Evolutionary conservation across 2,113 vertebrate species (phyloP).

Genomic region (Mystacornis crossleyi): DNA sequence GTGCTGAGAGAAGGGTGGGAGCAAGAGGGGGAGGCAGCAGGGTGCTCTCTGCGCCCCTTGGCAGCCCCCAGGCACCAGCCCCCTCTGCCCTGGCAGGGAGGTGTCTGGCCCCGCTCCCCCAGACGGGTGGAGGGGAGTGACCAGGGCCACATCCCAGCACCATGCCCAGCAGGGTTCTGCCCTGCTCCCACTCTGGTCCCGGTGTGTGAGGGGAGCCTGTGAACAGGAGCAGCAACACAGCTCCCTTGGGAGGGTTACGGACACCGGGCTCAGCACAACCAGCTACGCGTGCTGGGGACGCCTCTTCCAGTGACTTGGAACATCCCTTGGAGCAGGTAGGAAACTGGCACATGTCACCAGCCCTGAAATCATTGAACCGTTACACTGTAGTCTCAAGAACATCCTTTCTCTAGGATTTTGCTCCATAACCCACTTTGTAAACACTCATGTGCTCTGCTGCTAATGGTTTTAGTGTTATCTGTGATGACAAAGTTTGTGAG

Average conservation of each 20-base stretch:
- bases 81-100: not conserved
- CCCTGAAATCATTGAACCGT: not conserved
- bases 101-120: fast-evolving
- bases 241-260: not conserved
- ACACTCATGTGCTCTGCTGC: not conserved
- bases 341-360: fast-evolving
- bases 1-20: no score
- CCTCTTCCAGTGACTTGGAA: fast-evolving
- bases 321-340: not conserved
- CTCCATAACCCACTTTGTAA: not conserved
- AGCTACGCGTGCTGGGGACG: fast-evolving
- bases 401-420: not conserved
- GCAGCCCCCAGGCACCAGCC: not conserved
- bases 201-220: fast-evolving
- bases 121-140: fast-evolving
- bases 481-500: not conserved
- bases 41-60: fast-evolving
- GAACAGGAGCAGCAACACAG: not conserved
- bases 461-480: not conserved
- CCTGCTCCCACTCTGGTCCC: fast-evolving
- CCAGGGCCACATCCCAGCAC: fast-evolving
- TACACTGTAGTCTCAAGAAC: not conserved
- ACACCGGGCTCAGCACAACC: not conserved
- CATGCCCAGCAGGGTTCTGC: fast-evolving
- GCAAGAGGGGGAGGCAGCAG: not conserved